Conservation (phyloP, 2,888 invertebrate species). For the Nomada ferruginata region DNA sequence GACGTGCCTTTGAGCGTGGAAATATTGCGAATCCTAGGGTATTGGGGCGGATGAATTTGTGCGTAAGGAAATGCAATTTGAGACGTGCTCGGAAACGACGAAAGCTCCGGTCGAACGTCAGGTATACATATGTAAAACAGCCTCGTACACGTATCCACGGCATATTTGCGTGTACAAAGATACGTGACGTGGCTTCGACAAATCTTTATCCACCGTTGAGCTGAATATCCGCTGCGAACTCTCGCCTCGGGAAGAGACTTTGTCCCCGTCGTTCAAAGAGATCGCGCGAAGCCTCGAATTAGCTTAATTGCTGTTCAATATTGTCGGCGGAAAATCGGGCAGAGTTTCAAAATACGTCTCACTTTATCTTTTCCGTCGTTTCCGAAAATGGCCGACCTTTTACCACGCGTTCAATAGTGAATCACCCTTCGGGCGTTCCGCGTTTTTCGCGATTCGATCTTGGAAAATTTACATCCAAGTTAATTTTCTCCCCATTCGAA, state of each 20-base stretch:
- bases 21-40: constrained; percentile 64
- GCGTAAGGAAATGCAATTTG: constrained; percentile 66
- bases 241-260: not conserved
- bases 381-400: too few species aligned
- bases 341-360: too few species aligned
- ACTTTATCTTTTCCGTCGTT: too few species aligned
- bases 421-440: not conserved
- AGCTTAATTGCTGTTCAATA: too few species aligned
- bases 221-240: constrained; percentile 3
- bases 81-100: constrained; percentile 60
- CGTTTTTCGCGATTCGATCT: not conserved
- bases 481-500: not conserved
- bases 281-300: not conserved
- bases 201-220: constrained; percentile 13
- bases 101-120: constrained; percentile 17
- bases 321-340: too few species aligned
- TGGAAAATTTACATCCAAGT: not conserved
- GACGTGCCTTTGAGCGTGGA: constrained; percentile 65
- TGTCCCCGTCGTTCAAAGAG: too few species aligned
- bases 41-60: constrained; percentile 63
- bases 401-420: too few species aligned
- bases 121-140: constrained; percentile 40
- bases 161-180: constrained; percentile 27
- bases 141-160: constrained; percentile 10
- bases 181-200: constrained; percentile 27